Conservation (phyloP, 2,113 vertebrate genomes). For the Etia nguti region DNA sequence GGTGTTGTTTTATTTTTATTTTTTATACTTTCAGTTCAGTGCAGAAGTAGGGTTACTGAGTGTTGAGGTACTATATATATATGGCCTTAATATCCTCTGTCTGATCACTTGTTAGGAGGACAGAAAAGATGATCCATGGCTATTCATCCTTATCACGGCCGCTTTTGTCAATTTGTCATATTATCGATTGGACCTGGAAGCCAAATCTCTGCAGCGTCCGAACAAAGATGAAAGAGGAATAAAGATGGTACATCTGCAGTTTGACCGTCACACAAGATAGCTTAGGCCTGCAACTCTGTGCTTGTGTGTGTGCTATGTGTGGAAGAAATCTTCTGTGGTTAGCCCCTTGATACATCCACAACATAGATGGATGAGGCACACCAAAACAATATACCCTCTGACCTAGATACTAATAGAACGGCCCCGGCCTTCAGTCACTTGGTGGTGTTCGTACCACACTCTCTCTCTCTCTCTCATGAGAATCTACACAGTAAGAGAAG, state of each 20-base stretch:
- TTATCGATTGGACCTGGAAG: slow-evolving; percentile 17
- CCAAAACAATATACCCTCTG: slow-evolving; percentile 37
- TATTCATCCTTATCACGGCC: slow-evolving; percentile 30
- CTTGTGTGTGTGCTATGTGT: not conserved
- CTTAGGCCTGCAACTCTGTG: not conserved
- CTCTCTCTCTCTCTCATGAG: not conserved
- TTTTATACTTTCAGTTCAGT: not conserved
- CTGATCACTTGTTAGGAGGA: slow-evolving; percentile 2
- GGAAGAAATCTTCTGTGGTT: not conserved
- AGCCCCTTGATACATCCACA: slow-evolving; percentile 10
- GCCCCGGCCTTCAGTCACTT: not conserved
- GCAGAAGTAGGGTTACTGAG: not conserved
- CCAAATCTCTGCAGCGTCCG: not conserved
- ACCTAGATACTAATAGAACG: slow-evolving; percentile 27
- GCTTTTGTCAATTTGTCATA: slow-evolving; percentile 51
- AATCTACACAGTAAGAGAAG: not conserved
- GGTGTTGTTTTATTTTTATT: not conserved
- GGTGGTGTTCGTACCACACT: not conserved
- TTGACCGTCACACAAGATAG: slow-evolving; percentile 20
- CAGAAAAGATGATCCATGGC: not conserved
- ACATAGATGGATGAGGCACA: slow-evolving; percentile 31
- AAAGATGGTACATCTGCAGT: slow-evolving; percentile 13
- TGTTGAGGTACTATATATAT: not conserved
- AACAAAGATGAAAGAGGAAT: slow-evolving; percentile 3
- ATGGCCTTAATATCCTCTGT: slow-evolving; percentile 15